These are phyloP conservation scores for Scrobipalpa costella DNA, from an alignment of 2,888 invertebrate species.

Conservation along the genomic window DNA sequence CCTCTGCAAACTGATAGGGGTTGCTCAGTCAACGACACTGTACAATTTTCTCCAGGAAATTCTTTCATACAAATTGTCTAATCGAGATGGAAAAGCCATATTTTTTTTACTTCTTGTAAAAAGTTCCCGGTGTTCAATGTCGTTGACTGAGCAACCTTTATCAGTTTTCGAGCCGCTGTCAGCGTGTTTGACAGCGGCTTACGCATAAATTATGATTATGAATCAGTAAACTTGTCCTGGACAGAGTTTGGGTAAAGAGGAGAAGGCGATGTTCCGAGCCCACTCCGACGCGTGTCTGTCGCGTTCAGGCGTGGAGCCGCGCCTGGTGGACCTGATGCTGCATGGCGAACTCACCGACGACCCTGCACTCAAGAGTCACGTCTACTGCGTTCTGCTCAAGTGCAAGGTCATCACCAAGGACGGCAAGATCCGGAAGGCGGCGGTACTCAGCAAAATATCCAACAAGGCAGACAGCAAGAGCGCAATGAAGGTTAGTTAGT, in stretches of 20 bases:
- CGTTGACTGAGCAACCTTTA: too few relatives aligned
- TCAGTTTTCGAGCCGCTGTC: too few relatives aligned
- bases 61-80: too few relatives aligned
- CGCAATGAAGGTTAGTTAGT: conserved; percentile 54
- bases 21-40: too few relatives aligned
- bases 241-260: conserved; percentile 64
- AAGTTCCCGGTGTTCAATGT: too few relatives aligned
- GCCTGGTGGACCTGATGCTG: conserved; percentile 52
- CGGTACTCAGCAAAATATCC: conserved; percentile 56
- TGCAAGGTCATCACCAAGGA: conserved; percentile 73
- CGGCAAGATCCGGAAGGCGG: conserved; percentile 68
- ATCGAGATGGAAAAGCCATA: too few relatives aligned
- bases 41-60: too few relatives aligned
- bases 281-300: conserved; percentile 65
- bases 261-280: conserved; percentile 69
- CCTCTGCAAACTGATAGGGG: too few relatives aligned
- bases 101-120: too few relatives aligned
- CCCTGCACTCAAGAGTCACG: conserved; percentile 56
- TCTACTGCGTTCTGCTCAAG: conserved; percentile 68
- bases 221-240: too few relatives aligned
- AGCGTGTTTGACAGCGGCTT: too few relatives aligned
- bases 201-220: too few relatives aligned
- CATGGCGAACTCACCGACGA: conserved; percentile 51
- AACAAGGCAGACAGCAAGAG: conserved; percentile 52
- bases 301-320: conserved; percentile 49